These are phyloP conservation scores for Drosophila stalkeri DNA, from an alignment of 2,888 invertebrate species.

Conservation along the genomic window DNA sequence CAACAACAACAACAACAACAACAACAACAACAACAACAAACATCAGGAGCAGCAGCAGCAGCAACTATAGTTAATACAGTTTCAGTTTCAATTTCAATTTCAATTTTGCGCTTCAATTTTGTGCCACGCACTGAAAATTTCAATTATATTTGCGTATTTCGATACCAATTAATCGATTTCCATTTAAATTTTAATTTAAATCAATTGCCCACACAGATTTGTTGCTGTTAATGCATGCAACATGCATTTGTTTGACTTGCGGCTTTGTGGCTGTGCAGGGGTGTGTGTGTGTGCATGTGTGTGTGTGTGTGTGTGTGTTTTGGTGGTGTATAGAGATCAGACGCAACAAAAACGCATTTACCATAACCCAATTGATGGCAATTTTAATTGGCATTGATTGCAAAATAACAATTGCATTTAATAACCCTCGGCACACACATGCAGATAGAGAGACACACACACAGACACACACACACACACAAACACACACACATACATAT, in stretches of 20 bases:
- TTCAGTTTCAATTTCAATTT: conserved; percentile 55
- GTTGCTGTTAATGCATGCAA: conserved; percentile 43
- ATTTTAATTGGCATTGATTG: conserved; percentile 74
- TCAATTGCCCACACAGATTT: conserved; percentile 62
- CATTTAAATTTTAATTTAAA: conserved; percentile 70
- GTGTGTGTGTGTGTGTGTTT: conserved; percentile 4
- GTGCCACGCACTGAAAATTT: conserved; percentile 43
- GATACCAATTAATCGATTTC: conserved; percentile 68
- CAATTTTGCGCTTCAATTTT: conserved; percentile 29
- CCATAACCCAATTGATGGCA: conserved; percentile 59
- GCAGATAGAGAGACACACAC: background rate
- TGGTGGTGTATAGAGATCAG: conserved; percentile 40
- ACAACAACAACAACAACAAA: background rate
- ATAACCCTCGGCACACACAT: conserved; percentile 31
- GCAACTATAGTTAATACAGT: conserved; percentile 59
- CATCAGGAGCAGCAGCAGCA: conserved; percentile 11
- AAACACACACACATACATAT: background rate
- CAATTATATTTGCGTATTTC: conserved; percentile 62
- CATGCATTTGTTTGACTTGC: conserved; percentile 58
- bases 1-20: conserved; percentile 1
- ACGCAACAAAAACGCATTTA: conserved; percentile 61
- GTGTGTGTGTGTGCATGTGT: background rate
- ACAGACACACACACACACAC: conserved; percentile 3
- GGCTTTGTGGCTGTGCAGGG: conserved; percentile 22
- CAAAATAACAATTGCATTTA: conserved; percentile 71